A percentile compares a stretch with the other conserved stretches of the same genome.
phyloP scores from a whole-genome alignment of 2,113 vertebrate genomes.

The Labeo rohita region DNA sequence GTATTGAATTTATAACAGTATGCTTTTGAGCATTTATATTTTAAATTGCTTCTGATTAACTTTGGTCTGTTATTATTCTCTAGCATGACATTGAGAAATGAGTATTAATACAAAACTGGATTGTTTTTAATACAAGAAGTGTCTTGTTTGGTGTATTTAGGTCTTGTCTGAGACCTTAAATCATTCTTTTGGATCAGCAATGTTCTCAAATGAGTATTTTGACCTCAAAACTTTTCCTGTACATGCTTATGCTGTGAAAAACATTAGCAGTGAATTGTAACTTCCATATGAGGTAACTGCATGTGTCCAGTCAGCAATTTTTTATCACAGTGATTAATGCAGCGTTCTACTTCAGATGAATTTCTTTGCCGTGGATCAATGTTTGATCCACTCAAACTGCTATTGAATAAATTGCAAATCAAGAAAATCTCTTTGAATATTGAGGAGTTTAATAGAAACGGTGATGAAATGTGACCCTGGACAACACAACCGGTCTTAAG shows the following conservation, averaged over 20 bases:
- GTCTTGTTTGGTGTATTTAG: not conserved
- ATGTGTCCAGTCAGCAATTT: constrained; percentile 47
- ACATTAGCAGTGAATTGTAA: not conserved
- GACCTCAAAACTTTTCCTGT: not conserved
- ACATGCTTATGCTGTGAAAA: not conserved
- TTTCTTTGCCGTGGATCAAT: constrained; percentile 44
- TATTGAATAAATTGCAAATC: not conserved
- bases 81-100: not conserved
- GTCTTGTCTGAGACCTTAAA: not conserved
- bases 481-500: no score
- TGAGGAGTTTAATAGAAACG: not conserved
- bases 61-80: not conserved
- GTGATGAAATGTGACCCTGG: no score
- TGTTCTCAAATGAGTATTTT: not conserved
- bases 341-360: constrained; percentile 29
- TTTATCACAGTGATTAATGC: constrained; percentile 55
- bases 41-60: not conserved
- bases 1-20: not conserved
- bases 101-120: not conserved
- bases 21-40: not conserved
- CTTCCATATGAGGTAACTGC: constrained; percentile 4
- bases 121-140: not conserved
- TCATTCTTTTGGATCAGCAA: not conserved
- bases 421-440: constrained; percentile 41
- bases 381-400: not conserved